phyloP scores from a whole-genome alignment of 2,888 invertebrate genomes.

The Adela reaumurella region DNA sequence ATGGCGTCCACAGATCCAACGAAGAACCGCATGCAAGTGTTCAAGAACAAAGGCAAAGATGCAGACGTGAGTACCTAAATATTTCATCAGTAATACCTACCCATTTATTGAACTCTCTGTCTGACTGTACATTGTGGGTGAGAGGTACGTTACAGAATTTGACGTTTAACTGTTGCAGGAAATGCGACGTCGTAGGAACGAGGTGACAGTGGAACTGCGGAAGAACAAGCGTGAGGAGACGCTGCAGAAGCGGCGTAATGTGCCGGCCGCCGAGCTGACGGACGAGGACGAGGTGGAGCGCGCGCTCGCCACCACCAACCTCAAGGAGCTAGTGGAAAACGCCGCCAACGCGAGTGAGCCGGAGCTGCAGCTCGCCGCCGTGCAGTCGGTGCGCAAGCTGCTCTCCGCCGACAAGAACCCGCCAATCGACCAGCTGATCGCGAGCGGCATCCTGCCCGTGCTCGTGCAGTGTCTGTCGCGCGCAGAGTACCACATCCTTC shows the following conservation, averaged over 20 bases:
- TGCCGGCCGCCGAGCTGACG: slow-evolving; percentile 82
- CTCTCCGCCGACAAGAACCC: slow-evolving; percentile 97
- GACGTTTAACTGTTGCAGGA: slow-evolving; percentile 64
- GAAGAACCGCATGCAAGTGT: slow-evolving; percentile 87
- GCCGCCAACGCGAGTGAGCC: slow-evolving; percentile 79
- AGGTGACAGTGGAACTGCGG: slow-evolving; percentile 93
- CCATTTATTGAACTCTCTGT: too few relatives aligned
- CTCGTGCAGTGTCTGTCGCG: slow-evolving; percentile 86
- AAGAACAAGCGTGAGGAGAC: slow-evolving; percentile 99
- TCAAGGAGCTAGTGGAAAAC: slow-evolving; percentile 81
- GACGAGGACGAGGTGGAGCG: slow-evolving; percentile 74
- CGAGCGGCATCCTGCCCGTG: slow-evolving; percentile 91
- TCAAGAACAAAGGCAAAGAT: slow-evolving; percentile 99
- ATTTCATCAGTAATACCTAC: too few relatives aligned
- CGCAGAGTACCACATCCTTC: slow-evolving; percentile 82
- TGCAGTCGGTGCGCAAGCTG: slow-evolving; percentile 92
- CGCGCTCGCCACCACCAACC: slow-evolving; percentile 65
- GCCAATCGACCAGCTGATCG: slow-evolving; percentile 93
- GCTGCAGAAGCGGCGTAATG: slow-evolving; percentile 92
- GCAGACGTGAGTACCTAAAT: slow-evolving; percentile 80
- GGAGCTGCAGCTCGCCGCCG: slow-evolving; percentile 80
- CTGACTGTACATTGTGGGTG: too few relatives aligned
- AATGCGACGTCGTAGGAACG: slow-evolving; percentile 94
- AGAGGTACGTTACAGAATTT: too few relatives aligned
- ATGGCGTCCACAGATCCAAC: slow-evolving; percentile 72